A percentile compares a stretch with the other conserved stretches of the same genome.
These are phyloP conservation scores for Aleiodes leptofemur DNA, from an alignment of 2,888 invertebrate species.

Conservation along the genomic window DNA sequence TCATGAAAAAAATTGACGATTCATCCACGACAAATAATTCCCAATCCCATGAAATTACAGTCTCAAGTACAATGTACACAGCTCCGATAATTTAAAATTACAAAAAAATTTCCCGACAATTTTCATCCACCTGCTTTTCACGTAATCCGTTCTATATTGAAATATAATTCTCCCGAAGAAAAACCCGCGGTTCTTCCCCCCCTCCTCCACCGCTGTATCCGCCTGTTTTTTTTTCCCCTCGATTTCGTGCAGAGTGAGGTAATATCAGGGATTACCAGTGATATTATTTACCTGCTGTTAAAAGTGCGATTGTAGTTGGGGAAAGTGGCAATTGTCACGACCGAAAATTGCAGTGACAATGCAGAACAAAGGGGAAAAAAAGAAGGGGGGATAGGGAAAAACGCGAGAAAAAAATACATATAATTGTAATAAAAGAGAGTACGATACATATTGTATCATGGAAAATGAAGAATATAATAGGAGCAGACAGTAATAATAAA, in stretches of 20 bases:
- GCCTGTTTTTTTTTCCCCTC: conserved; percentile 26
- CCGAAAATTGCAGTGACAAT: conserved; percentile 38
- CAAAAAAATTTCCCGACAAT: not conserved
- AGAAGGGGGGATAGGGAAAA: not conserved
- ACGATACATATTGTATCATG: conserved; percentile 14
- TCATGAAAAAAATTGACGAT: no score
- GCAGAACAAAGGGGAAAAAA: conserved; percentile 19
- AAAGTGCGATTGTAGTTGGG: not conserved
- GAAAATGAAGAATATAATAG: conserved; percentile 7
- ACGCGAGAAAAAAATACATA: conserved; percentile 8
- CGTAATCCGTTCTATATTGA: conserved; percentile 45
- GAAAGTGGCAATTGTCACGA: conserved; percentile 33
- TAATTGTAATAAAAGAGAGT: not conserved
- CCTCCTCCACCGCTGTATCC: not conserved
- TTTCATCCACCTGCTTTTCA: not conserved
- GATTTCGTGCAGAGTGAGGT: not conserved
- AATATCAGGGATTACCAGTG: conserved; percentile 41
- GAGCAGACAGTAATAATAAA: conserved; percentile 43
- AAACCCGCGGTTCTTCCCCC: not conserved
- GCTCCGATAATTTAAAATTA: not conserved
- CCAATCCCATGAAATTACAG: no score
- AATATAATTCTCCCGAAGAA: conserved; percentile 42
- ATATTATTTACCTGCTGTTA: conserved; percentile 36
- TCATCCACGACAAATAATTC: no score
- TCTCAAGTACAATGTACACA: conserved; percentile 1